A percentile compares a stretch with the other conserved stretches of the same genome.
Conservation (phyloP, 2,888 invertebrate genomes). For the Spilarctia lutea region DNA sequence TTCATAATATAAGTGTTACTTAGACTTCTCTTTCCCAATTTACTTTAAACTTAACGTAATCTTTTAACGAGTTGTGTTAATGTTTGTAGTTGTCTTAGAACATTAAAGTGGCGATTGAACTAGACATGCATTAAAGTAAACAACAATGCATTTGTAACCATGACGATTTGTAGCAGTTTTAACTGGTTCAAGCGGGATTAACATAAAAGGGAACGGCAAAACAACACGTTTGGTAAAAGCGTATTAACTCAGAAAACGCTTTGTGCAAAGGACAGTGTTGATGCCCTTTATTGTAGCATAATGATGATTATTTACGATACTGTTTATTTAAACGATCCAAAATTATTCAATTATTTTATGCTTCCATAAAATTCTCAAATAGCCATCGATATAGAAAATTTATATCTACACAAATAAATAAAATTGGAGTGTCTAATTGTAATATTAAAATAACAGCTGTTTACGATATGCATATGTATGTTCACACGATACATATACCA, state of each 20-base stretch:
- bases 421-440: no score
- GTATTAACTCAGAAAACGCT: slow-evolving; percentile 29
- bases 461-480: no score
- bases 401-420: no score
- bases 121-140: slow-evolving; percentile 30
- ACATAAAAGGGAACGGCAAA: slow-evolving; percentile 37
- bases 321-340: neutral
- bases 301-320: neutral
- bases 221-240: slow-evolving; percentile 31
- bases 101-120: slow-evolving; percentile 31
- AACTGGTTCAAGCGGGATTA: slow-evolving; percentile 49
- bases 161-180: slow-evolving; percentile 44
- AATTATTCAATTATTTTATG: no score
- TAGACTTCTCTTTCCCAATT: neutral
- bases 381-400: no score
- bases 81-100: slow-evolving; percentile 2
- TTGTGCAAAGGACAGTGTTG: slow-evolving; percentile 11
- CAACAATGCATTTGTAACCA: slow-evolving; percentile 50
- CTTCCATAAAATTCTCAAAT: no score
- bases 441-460: no score
- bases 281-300: neutral
- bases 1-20: no score
- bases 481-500: no score
- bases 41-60: neutral
- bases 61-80: neutral